Evolutionary conservation across 2,113 vertebrate species (phyloP), one percentile per base, ranked within the genome.

Genomic region (Brachypodius melanocephalos): DNA sequence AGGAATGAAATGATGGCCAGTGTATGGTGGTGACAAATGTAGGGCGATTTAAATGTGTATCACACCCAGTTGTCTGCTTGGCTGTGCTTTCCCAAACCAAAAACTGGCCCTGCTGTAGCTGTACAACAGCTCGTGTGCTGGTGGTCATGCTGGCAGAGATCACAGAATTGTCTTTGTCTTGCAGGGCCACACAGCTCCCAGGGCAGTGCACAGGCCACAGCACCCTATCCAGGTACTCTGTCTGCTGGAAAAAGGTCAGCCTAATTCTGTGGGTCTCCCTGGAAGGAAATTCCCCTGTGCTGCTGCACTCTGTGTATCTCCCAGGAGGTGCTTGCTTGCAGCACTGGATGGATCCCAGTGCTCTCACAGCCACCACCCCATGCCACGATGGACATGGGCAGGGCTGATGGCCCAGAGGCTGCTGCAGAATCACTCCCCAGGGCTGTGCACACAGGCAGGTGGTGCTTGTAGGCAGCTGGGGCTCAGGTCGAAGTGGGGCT

Each of bases 21-120:
- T 28, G 7, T 10, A 18, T 14, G 34, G 7, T n/a, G 24, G 49
- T 32, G 36, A 42, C 36, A 85, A 28, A 59, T 0, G 1, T 4
- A 36, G 36, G 2, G 25, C 25, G 40, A 40, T 29, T 72, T 63
- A 73, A 88, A 59, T 31, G 10, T 7, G 3, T 32, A 26, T 74
- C 52, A 32, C 59, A 81, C 17, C 7, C 26, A 6, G 3, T 28
- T 68, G 4, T 34, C 36, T 87, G 32, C 17, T 5, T 20, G 59
- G 29, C 32, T 68, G 32, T 4, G 1, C 63, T 55, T 81, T 49
- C 26, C 40, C 16, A 25, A 34, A 21, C 20, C 16, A 55, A 40
- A 77, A 46, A 0, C 2, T 2, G 9, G 17, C 25, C 14, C 17
- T 0, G 0, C 12, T 29, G 20, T 29, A 79, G 52, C 18, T 25